Base-by-base conservation (phyloP, 1,140 invertebrate species). In the Brachionus asplanchnoidis region DNA sequence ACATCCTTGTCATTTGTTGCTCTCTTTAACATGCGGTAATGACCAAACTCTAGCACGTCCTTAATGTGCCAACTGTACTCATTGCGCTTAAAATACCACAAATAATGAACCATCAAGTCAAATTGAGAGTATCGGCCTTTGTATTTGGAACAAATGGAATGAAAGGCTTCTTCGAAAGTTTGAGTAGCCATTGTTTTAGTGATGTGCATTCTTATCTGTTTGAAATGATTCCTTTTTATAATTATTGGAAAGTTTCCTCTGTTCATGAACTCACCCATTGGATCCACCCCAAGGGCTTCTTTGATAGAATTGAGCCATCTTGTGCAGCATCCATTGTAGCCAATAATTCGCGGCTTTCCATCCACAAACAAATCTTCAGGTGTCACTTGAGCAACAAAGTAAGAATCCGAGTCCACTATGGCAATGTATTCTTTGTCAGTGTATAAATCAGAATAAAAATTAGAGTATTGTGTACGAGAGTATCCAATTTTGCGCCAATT, bases 241-340 rank as follows among this genome's bases (percentile, higher is more conserved):
- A 68, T 68, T 12, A 68, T 40, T 11, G 66, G 66, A 68, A 68
- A 68, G 2, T 40, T 40, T 12, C 26, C 36, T 68, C 26, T 40
- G 66, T 32, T 40, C 66, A 68, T 68, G 66, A 68, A 68, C 12
- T 68, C 66, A 14, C 66, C 66, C 3, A 68, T 12, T 11, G 36
- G 66, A 68, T 17, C 17, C 7, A 28, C 66, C 3, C 66, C 66
- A 4, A 68, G 26, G 14, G 66, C 66, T 68, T 32, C 11, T 68
- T 68, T 4, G 20, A 68, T 40, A 14, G 66, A 32, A 11, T 14
- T n/a, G 17, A 32, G 66, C 66, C 66, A 68, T 11, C 66, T 5
- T 28, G 66, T 68, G 14, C 66, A 68, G 66, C 66, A 68, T 28
- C 66, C 66, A 68, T 68, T 68, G 36, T 68, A 68, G 66, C 66